Percentiles rank a stretch among this genome's conserved stretches.
Evolutionary conservation across 2,797 vertebrate species (phyloP).

Genomic region (Rhynchotus rufescens): DNA sequence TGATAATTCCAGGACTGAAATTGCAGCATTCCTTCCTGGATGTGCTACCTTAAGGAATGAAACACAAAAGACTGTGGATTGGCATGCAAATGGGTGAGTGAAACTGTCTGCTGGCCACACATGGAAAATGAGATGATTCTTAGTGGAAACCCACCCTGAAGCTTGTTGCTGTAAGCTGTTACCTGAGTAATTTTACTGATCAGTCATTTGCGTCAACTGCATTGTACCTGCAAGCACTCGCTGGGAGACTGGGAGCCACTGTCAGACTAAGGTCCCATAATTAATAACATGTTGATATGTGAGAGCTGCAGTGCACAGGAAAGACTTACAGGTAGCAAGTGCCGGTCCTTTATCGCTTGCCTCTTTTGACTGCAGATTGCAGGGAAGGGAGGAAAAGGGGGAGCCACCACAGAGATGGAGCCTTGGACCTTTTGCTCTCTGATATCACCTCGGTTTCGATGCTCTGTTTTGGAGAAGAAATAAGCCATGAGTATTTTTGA

Average conservation of each 20-base stretch:
- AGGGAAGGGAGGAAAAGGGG: conserved; percentile 86
- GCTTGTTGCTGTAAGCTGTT: background rate
- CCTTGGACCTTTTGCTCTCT: conserved; percentile 85
- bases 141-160: background rate
- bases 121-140: background rate
- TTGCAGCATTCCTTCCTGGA: background rate
- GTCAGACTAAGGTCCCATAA: background rate
- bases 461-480: conserved; percentile 83
- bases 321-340: conserved; percentile 85
- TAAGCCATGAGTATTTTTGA: background rate
- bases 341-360: conserved; percentile 83
- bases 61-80: background rate
- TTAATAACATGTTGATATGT: rapidly evolving
- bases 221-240: background rate
- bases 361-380: conserved; percentile 83
- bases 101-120: rapidly evolving
- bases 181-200: background rate
- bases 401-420: conserved; percentile 82
- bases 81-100: background rate
- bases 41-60: background rate
- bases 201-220: background rate
- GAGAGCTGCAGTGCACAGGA: background rate
- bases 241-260: background rate
- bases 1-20: background rate
- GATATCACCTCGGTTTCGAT: conserved; percentile 85